Evolutionary conservation across 2,113 vertebrate species (phyloP), one percentile per base, ranked within the genome.

Genomic region (Coryphaenoides rupestris): DNA sequence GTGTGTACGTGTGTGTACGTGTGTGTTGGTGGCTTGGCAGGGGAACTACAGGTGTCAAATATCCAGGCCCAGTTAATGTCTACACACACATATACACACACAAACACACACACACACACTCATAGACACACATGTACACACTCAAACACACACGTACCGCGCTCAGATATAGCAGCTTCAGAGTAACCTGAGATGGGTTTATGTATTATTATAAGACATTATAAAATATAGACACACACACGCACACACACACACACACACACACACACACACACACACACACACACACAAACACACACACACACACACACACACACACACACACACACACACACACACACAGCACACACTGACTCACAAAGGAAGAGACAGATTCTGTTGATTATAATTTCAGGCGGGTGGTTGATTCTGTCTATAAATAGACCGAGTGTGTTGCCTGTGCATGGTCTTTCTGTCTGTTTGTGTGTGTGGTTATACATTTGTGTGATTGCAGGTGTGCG

Each of bases 131-230:
- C 56, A 58, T 52, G 40, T 33, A 23, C 54, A 46, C 64, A 63
- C 59, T 53, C 60, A 67, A 50, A 61, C 54, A 65, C 50, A 68
- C 40, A 65, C 52, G 45, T 7, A 9, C 28, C 64, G 53, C 58
- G 60, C 58, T 49, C 62, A 62, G 70, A 50, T 63, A 49, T 22
- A 46, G 65, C 33, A 40, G 33, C 33, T 40, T 40, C 1, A 40
- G 33, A 40, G 76, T 77, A 80, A 77, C 78, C 68, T 75, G 77
- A 82, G 77, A 55, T 50, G 47, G 63, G 56, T 55, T 58, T 21
- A 68, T 69, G 74, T 60, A 66, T 80, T 69, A 64, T 45, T 6
- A 5, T 77, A 67, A 50, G 17, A n/a, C 47, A 50, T 4, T 9
- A 40, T 40, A 40, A 40, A 40, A 50, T 13, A 45, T 13, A 45